Evolutionary conservation across 2,113 vertebrate genomes (phyloP), one percentile per base, ranked within the genome.

Genomic region (Neolamprologus caudopunctatus): DNA sequence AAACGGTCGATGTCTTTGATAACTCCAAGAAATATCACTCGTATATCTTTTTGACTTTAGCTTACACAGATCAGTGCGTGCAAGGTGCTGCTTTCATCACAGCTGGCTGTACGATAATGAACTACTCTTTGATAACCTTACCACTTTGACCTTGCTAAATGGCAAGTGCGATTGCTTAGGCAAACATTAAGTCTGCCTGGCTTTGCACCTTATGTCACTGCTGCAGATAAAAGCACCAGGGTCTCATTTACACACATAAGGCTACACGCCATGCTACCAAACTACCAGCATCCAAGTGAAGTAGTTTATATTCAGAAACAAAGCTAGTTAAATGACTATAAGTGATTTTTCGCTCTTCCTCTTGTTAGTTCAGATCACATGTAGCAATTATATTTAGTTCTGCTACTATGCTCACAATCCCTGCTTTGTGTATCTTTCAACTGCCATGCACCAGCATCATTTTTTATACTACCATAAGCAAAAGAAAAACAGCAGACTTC

Each of bases 81-180:
- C 80, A 47, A 75, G 73, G 45, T 58, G 37, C 55, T 51, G 50
- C 51, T 84, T 63, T 80, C 87, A 47, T 83, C 51, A 63, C 53
- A 57, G 33, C 37, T 73, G 58, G 37, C 75, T 58, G 19, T 19
- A 33, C 16, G 66, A 24, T 81, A 42, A 83, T 26, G 53, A 33
- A 66, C 75, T 83, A 31, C 14, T 9, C 47, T 42, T 51, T 82
- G 88, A 95, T 91, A 93, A 91, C 85, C 31, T 54, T n/a, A 50
- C 47, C 19, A 19, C 80, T 51, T 31, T 85, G 85, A 85, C 88
- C 92, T 94, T 94, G 90, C 63, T 81, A 87, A 92, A 89, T 82
- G 80, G 35, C 79, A 83, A 81, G 58, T 68, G 37, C 83, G 73
- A 93, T 93, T 89, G 91, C 93, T 90, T 87, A 81, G 79, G 51